Evolutionary conservation across 2,888 invertebrate species (phyloP), one percentile per base, ranked within the genome.

Genomic region (Caenorhabditis zanzibari): DNA sequence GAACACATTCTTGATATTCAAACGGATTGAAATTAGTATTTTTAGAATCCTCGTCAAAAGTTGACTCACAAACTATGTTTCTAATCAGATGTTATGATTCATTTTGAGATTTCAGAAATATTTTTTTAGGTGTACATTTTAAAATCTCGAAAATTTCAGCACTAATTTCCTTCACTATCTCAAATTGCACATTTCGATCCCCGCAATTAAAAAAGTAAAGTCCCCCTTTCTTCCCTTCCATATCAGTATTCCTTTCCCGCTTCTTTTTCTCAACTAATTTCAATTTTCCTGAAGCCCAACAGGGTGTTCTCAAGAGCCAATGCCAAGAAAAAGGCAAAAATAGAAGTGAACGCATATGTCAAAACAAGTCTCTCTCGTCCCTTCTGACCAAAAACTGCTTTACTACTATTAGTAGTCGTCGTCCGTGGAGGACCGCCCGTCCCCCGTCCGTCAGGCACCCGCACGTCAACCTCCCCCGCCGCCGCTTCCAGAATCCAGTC

Each of bases 361-460:
- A 73, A 73, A 73, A 75, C 75, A 66, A 68, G 58, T n/a, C 22
- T 7, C 24, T 26, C 44, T 35, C 35, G 7, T 26, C 7, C n/a
- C 7, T 32, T 47, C 44, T 32, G 32, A 16, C 66, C 69, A 71
- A n/a, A n/a, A 38, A 19, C 32, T 47, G 61, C 63, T 52, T 64
- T 54, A 66, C 64, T 54, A 66, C 66, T 66, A 75, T 26, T 75
- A 75, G 75, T 66, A 75, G 75, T 74, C 73, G n/a, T n/a, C 66
- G 26, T 54, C 54, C 54, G 54, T 14, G 38, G 38, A 6, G 38
- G 38, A 38, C 38, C 47, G 69, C 24, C 69, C 68, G 52, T 52
- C 69, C 41, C 24, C 69, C 68, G 52, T 52, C 69, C 41, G 56
- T 54, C 59, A 35, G 38, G 54, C 52, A 41, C 41, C 44, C 58